Percentiles rank a stretch among this genome's conserved stretches.
Evolutionary conservation across 1,140 invertebrate genomes (phyloP).

Genomic region (Drosophila punjabiensis): DNA sequence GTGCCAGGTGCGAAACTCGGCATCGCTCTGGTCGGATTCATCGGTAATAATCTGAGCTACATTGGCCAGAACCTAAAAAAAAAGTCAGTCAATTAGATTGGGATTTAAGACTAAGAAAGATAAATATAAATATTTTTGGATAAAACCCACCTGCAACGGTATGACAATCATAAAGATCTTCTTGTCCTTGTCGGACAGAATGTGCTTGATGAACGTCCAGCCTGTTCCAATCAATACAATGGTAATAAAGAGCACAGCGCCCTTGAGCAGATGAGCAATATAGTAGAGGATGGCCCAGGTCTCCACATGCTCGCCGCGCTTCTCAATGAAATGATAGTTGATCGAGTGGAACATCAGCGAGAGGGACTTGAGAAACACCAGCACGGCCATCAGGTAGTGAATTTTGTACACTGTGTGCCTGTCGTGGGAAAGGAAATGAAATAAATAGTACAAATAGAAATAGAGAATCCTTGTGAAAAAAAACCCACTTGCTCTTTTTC

Average conservation of each 20-base stretch:
- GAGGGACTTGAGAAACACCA: constrained; percentile 96
- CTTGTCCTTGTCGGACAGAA: constrained; percentile 97
- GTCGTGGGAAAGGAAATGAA: background rate
- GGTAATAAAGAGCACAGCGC: constrained; percentile 97
- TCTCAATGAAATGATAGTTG: constrained; percentile 98
- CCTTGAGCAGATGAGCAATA: constrained; percentile 97
- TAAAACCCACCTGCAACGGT: constrained; percentile 93
- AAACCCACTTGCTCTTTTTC: constrained; percentile 91
- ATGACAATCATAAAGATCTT: constrained; percentile 99
- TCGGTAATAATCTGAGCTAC: constrained; percentile 98
- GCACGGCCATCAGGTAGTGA: constrained; percentile 97
- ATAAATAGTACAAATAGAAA: background rate
- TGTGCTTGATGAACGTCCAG: constrained; percentile 99
- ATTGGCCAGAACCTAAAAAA: constrained; percentile 94
- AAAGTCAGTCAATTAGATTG: too few relatives aligned
- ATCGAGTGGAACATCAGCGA: constrained; percentile 98
- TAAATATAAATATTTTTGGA: background rate
- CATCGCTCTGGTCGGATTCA: constrained; percentile 98
- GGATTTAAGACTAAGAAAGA: too few relatives aligned
- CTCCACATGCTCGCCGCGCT: constrained; percentile 96
- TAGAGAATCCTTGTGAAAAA: too few relatives aligned
- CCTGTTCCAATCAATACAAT: constrained; percentile 98
- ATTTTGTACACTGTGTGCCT: constrained; percentile 97
- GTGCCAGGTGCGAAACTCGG: constrained; percentile 95
- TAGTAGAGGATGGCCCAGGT: constrained; percentile 99